Base-by-base conservation (phyloP, 2,797 vertebrate species). In the Danio jaintianensis region DNA sequence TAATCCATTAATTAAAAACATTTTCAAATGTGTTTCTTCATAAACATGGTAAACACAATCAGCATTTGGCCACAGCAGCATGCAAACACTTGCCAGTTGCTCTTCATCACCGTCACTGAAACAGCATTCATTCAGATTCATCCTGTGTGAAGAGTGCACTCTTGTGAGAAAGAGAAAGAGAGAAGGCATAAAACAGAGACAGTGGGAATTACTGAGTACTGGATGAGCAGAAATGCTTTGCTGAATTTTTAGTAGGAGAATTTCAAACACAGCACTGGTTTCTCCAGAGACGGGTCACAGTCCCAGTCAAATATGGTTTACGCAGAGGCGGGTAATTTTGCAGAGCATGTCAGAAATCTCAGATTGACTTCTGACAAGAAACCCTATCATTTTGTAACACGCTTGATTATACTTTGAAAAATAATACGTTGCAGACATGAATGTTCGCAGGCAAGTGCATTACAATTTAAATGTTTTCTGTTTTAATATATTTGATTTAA, bases 161-260 rank as follows among this genome's bases (percentile, higher is more conserved):
- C 62, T 58, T 77, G 63, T n/a, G 29, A 29, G 29, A 29, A 29
- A 29, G 40, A 67, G 15, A 55, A 43, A 38, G 53, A 58, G 38
- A 29, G 53, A 18, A 56, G 18, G 22, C 38, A 10, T 43, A 43
- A 56, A 72, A 43, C 43, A 0, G 52, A 22, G 12, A 8, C 6
- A 16, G 1, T 3, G 0, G 5, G 66, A 53, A 7, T 55, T 68
- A 22, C 47, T 68, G 47, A 50, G 47, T 70, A 20, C n/a, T 70
- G 68, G 68, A 42, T 55, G 68, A 70, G 11, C 68, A 40, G 50
- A 70, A 15, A 15, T 45, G 70, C 40, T 18, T 58, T 11, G 40
- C 69, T 29, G 69, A 58, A 72, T 72, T 18, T 72, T 70, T 55
- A 42, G 36, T 20, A 11, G 10, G 50, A 70, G 50, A 53, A 70